Percentiles rank a stretch among this genome's conserved stretches.
Evolutionary conservation across 2,888 invertebrate species (phyloP).

Genomic region (Coelinius sp.): DNA sequence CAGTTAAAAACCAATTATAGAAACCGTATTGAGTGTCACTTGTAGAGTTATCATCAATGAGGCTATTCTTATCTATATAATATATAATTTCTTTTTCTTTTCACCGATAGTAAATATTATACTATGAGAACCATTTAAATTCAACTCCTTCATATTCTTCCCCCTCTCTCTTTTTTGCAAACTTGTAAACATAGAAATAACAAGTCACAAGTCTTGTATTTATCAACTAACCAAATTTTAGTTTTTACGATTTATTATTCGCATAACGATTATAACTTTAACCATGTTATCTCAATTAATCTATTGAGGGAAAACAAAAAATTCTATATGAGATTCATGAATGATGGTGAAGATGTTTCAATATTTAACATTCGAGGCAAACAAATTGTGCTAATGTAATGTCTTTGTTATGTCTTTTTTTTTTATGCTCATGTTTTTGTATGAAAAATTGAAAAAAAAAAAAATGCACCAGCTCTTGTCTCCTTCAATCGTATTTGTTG

Average conservation of each 20-base stretch:
- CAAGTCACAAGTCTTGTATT: slow-evolving; percentile 46
- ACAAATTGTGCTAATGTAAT: neutral
- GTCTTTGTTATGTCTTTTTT: slow-evolving; percentile 18
- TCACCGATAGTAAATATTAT: neutral
- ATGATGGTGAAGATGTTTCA: neutral
- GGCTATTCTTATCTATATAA: neutral
- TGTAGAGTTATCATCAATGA: neutral
- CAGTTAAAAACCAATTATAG: neutral
- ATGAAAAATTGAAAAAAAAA: neutral
- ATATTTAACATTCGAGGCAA: neutral
- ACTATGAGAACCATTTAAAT: slow-evolving; percentile 5
- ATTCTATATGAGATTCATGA: neutral
- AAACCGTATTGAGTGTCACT: neutral
- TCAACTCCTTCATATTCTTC: neutral
- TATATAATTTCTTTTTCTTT: neutral
- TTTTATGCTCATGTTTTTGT: neutral
- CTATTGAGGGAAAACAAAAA: neutral
- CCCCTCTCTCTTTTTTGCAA: slow-evolving; percentile 22
- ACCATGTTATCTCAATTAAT: slow-evolving; percentile 1
- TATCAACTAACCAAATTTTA: slow-evolving; percentile 64
- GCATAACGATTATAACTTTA: slow-evolving; percentile 10
- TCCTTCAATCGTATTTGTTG: too few relatives aligned
- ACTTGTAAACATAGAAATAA: slow-evolving; percentile 13
- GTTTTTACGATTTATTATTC: slow-evolving; percentile 38
- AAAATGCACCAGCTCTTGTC: neutral